A percentile compares a stretch with the other conserved stretches of the same genome.
Evolutionary conservation across 1,140 invertebrate species (phyloP).

Genomic region (Episyrphus balteatus): DNA sequence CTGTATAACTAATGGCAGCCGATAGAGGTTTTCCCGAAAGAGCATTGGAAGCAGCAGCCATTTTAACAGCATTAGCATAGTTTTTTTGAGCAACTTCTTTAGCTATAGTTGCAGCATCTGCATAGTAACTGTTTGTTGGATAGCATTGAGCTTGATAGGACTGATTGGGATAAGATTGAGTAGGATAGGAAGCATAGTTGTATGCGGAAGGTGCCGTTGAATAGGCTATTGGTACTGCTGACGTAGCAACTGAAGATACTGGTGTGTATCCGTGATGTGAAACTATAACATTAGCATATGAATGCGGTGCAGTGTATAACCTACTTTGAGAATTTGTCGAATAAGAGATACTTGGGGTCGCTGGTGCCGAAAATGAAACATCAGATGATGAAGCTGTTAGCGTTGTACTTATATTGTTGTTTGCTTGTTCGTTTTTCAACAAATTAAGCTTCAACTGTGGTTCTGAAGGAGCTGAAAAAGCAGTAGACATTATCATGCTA

Average conservation of each 20-base stretch:
- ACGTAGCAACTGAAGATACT: conserved; percentile 18
- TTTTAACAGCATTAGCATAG: conserved; percentile 55
- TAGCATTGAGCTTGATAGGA: conserved; percentile 5
- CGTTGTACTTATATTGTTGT: too few species aligned
- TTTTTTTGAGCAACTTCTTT: conserved; percentile 69
- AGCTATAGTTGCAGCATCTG: conserved; percentile 51
- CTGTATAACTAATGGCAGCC: conserved; percentile 63
- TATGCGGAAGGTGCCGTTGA: conserved; percentile 12
- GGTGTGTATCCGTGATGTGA: background rate
- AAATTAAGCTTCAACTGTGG: too few species aligned
- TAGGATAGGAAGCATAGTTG: conserved; percentile 29
- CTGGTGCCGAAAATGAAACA: background rate
- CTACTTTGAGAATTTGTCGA: background rate
- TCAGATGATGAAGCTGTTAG: too few species aligned
- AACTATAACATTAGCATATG: background rate
- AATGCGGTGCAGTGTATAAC: background rate
- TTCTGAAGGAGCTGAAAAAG: too few species aligned
- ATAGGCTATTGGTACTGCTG: background rate
- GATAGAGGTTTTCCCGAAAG: conserved; percentile 26
- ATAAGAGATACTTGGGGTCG: background rate
- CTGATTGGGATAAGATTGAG: conserved; percentile 6
- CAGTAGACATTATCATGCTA: too few species aligned
- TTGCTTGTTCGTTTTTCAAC: too few species aligned
- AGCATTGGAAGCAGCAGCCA: conserved; percentile 39
- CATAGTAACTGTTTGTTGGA: conserved; percentile 12